phyloP scores from a whole-genome alignment of 2,888 invertebrate species.

The Baronia brevicornis region DNA sequence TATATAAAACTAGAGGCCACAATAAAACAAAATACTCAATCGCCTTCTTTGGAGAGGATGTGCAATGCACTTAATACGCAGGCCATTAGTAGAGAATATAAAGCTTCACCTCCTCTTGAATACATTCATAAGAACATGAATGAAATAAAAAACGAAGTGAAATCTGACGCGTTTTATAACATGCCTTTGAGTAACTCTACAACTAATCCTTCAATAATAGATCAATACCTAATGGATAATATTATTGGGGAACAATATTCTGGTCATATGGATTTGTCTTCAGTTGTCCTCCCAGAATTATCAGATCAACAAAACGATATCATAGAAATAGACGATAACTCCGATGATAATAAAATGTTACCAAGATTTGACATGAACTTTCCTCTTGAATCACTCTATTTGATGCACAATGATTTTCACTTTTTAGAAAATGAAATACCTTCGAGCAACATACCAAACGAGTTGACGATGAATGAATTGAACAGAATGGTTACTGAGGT shows the following conservation, averaged over 20 bases:
- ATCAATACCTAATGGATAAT: constrained; percentile 62
- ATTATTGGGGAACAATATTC: constrained; percentile 60
- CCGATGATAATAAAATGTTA: constrained; percentile 60
- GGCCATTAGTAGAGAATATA: constrained; percentile 52
- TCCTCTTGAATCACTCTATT: constrained; percentile 55
- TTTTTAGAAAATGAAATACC: constrained; percentile 59
- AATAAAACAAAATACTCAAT: constrained; percentile 66
- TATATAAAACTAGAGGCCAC: constrained; percentile 66
- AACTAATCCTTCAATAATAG: constrained; percentile 50
- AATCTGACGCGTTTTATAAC: constrained; percentile 58
- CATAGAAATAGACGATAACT: constrained; percentile 68
- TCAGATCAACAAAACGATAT: constrained; percentile 55
- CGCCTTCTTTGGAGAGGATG: constrained; percentile 62
- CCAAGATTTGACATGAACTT: constrained; percentile 63
- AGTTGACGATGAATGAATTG: constrained; percentile 41
- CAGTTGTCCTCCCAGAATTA: constrained; percentile 47
- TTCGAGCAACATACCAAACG: constrained; percentile 34
- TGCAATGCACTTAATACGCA: constrained; percentile 53
- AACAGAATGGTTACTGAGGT: constrained; percentile 55
- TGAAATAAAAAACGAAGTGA: constrained; percentile 65
- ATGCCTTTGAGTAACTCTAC: constrained; percentile 39
- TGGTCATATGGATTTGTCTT: constrained; percentile 51
- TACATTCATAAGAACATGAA: constrained; percentile 64
- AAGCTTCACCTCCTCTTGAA: constrained; percentile 64
- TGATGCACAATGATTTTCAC: constrained; percentile 66